phyloP scores from a whole-genome alignment of 1,140 invertebrate species.

The Cryptotermes secundus region DNA sequence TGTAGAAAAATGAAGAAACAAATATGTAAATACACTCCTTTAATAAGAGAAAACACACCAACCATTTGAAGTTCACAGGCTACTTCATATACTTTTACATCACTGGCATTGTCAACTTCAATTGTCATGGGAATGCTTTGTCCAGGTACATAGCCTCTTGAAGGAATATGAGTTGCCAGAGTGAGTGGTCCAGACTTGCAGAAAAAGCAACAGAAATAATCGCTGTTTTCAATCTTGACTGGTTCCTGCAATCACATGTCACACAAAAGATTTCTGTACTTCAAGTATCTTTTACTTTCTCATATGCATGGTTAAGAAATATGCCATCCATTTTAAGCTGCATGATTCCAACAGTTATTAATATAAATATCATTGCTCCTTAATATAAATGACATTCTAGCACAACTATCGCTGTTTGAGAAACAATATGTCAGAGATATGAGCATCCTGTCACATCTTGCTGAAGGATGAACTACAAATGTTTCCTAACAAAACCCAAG shows the following conservation, averaged over 20 bases:
- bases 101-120: constrained; percentile 40
- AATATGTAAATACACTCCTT: no score
- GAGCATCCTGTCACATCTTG: no score
- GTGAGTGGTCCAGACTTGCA: constrained; percentile 42
- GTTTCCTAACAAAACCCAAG: no score
- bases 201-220: constrained; percentile 37
- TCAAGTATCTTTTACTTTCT: no score
- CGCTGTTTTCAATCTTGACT: constrained; percentile 14
- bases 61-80: constrained; percentile 5
- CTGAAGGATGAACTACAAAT: no score
- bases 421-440: no score
- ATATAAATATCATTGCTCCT: neutral
- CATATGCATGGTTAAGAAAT: no score
- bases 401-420: no score
- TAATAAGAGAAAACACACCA: neutral
- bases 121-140: constrained; percentile 42
- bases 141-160: constrained; percentile 44
- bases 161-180: constrained; percentile 39
- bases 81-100: constrained; percentile 22
- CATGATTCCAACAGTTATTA: no score
- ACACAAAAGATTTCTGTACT: neutral
- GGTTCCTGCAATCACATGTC: constrained; percentile 21
- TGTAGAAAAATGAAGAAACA: no score
- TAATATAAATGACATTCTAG: no score
- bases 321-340: no score